These are phyloP conservation scores for Boloria euphrosyne DNA, from an alignment of 2,888 invertebrate genomes.

Conservation along the genomic window DNA sequence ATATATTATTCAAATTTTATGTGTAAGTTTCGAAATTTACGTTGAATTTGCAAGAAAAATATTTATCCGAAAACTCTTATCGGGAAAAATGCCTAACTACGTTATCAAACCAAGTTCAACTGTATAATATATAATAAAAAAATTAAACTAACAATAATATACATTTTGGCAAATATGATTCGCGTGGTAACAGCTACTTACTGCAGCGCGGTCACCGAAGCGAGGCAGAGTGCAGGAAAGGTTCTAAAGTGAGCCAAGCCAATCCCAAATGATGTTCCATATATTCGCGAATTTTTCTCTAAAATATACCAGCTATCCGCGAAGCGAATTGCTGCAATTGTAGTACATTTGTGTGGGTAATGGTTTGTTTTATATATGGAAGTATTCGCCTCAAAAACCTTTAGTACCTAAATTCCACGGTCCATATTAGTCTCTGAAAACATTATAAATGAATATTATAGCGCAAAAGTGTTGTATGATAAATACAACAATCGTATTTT, in stretches of 20 bases:
- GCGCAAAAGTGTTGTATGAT: no score
- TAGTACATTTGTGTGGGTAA: background rate
- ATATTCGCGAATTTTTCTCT: conserved; percentile 45
- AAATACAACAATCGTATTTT: no score
- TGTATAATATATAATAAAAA: conserved; percentile 8
- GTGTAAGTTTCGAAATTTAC: no score
- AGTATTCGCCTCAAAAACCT: background rate
- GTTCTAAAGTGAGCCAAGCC: conserved; percentile 59
- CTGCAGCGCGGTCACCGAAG: conserved; percentile 43
- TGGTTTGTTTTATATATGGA: background rate
- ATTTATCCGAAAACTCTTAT: background rate
- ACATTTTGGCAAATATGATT: conserved; percentile 23
- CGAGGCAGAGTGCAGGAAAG: conserved; percentile 61
- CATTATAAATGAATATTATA: no score
- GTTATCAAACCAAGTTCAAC: background rate
- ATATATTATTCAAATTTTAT: no score
- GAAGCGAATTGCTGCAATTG: conserved; percentile 39
- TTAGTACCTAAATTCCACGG: no score
- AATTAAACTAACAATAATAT: conserved; percentile 18
- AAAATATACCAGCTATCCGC: conserved; percentile 43
- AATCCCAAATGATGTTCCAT: conserved; percentile 60
- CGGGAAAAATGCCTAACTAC: background rate
- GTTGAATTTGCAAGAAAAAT: background rate
- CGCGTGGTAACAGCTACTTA: conserved; percentile 38
- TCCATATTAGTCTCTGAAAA: no score